Base-by-base conservation (phyloP, 2,888 invertebrate species). In the Tetrapedia diversipes region DNA sequence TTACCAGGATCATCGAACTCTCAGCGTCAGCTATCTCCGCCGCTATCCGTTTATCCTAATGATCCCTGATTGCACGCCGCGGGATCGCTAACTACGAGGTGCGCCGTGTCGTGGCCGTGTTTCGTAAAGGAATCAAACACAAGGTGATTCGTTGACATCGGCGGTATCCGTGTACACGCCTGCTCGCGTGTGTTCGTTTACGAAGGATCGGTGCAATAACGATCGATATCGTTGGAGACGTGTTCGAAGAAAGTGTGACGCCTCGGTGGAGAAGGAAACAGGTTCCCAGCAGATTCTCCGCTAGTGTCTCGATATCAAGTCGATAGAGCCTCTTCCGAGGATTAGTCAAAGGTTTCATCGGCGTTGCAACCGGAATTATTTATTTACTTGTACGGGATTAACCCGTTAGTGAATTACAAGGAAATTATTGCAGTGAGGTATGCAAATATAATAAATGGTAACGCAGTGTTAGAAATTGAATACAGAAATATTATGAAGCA, bases 81-180 rank as follows among this genome's bases (percentile, higher is more conserved):
- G 47, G 10, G 41, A 32, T 22, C 14, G 10, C 34, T 24, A 70
- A 68, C 34, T 24, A 53, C 8, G 22, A 51, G 29, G 19, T 43
- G 24, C 41, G 22, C 1, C 37, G 8, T 14, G 4, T 7, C 41
- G 41, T 22, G 8, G n/a, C n/a, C 7, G 19, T 16, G 45, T 27
- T 47, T 34, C 1, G 11, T 16, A 27, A 22, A 34, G n/a, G 43
- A 59, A 70, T 54, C 59, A 39, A 54, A 70, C 32, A 32, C 71
- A 51, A 72, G 59, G 59, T 37, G 53, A 70, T 60, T 39, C 53
- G 45, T 57, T 32, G 29, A 49, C 39, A 24, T 10, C 19, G 19
- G n/a, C 24, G 11, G 22, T 29, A 29, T 7, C n/a, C n/a, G n/a
- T n/a, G n/a, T n/a, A n/a, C n/a, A n/a, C n/a, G n/a, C n/a, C n/a